Conservation (phyloP, 2,113 vertebrate genomes). For the Oenanthe melanoleuca region DNA sequence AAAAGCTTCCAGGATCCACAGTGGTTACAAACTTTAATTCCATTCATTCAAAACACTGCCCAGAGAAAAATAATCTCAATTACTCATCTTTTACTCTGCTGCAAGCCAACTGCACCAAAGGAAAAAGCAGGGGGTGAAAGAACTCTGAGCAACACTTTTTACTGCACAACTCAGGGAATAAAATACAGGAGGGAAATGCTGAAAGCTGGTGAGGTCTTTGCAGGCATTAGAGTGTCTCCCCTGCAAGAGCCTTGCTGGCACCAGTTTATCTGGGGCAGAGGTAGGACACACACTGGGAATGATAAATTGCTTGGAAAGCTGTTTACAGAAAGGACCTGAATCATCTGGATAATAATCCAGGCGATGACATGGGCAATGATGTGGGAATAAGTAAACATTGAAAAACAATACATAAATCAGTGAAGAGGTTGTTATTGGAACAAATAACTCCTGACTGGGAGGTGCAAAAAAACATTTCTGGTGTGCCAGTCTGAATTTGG, state of each 20-base stretch:
- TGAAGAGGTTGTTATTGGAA: not conserved
- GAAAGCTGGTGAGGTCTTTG: not conserved
- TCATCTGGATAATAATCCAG: not conserved
- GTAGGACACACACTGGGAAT: not conserved
- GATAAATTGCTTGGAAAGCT: not conserved
- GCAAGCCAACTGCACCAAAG: not conserved
- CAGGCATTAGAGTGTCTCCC: not conserved
- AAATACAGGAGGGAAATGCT: not conserved
- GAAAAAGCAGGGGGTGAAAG: not conserved
- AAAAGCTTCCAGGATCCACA: not conserved
- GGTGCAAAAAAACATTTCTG: not conserved
- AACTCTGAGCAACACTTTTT: not conserved
- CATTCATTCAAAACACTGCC: not conserved
- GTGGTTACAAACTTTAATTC: not conserved
- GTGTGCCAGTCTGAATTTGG: not conserved
- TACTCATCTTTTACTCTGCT: not conserved
- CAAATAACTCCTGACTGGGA: accelerated
- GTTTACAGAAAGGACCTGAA: not conserved
- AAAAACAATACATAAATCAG: not conserved
- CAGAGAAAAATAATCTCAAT: not conserved
- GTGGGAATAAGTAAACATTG: not conserved
- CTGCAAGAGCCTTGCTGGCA: not conserved
- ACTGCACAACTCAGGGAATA: accelerated
- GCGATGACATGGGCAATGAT: not conserved
- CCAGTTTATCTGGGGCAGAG: not conserved